A percentile compares a stretch with the other conserved stretches of the same genome.
Conservation (phyloP, 2,797 vertebrate species). For the Babyrousa celebensis region DNA sequence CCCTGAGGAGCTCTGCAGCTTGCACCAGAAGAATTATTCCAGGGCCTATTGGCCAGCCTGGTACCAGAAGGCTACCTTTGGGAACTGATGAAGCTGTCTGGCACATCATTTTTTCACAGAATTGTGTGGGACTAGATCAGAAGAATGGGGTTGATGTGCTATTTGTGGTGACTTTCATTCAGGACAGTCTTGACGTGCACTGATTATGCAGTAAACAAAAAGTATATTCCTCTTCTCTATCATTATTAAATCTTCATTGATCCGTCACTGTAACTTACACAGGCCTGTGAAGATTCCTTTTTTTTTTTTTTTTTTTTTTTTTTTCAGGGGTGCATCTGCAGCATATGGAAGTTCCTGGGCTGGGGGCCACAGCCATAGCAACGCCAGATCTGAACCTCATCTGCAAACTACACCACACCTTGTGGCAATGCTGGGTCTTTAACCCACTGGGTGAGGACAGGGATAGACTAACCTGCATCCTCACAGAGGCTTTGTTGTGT, state of each 20-base stretch:
- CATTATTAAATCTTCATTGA: constrained; percentile 43
- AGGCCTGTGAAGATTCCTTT: background rate
- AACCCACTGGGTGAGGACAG: no score
- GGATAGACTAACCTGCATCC: no score
- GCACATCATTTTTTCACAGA: background rate
- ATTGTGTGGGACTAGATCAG: background rate
- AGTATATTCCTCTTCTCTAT: background rate
- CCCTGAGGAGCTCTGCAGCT: background rate
- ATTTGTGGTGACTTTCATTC: background rate
- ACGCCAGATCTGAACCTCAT: no score
- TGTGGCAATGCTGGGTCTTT: no score
- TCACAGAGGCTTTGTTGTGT: no score
- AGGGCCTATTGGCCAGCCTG: background rate
- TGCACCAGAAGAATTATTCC: background rate
- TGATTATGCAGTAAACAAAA: background rate
- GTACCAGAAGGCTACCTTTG: background rate
- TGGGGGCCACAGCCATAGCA: no score
- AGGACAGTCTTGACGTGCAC: background rate
- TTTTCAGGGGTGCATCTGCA: no score
- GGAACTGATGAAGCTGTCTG: background rate
- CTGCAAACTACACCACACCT: no score
- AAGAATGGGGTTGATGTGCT: background rate
- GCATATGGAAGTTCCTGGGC: no score
- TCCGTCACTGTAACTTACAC: background rate
- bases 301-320: no score